A percentile compares a stretch with the other conserved stretches of the same genome.
Evolutionary conservation across 2,113 vertebrate genomes (phyloP).

Genomic region (Ammospiza caudacuta): DNA sequence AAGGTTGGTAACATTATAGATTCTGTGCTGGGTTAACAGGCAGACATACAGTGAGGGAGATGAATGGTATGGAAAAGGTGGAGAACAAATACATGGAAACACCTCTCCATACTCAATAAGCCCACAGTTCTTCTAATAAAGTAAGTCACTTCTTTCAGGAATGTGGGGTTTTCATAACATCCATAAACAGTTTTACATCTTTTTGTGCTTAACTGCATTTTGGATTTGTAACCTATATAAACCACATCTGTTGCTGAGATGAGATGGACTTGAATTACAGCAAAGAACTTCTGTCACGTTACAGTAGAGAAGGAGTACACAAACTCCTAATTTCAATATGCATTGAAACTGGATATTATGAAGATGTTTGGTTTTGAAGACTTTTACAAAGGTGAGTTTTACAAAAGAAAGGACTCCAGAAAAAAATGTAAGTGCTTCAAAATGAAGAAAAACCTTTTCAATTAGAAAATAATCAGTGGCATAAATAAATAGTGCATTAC

Average conservation of each 20-base stretch:
- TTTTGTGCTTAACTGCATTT: not conserved
- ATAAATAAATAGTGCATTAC: not conserved
- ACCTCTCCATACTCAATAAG: not conserved
- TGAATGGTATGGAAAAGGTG: not conserved
- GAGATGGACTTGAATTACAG: not conserved
- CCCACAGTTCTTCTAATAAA: not conserved
- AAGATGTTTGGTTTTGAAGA: not conserved
- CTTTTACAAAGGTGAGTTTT: not conserved
- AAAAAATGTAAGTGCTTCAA: not conserved
- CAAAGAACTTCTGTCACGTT: not conserved
- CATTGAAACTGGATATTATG: not conserved
- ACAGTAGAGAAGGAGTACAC: not conserved
- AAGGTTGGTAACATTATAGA: not conserved
- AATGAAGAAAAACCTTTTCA: not conserved
- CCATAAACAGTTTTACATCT: not conserved
- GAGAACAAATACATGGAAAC: not conserved
- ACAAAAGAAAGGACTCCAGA: not conserved
- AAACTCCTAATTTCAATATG: not conserved
- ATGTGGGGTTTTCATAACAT: not conserved
- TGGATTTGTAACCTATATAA: not conserved
- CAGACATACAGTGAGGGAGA: not conserved
- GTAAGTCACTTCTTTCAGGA: not conserved
- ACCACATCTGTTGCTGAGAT: not conserved
- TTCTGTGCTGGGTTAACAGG: not conserved
- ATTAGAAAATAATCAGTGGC: not conserved